Evolutionary conservation across 2,888 invertebrate species (phyloP).

Genomic region (Cephus nigrinus): DNA sequence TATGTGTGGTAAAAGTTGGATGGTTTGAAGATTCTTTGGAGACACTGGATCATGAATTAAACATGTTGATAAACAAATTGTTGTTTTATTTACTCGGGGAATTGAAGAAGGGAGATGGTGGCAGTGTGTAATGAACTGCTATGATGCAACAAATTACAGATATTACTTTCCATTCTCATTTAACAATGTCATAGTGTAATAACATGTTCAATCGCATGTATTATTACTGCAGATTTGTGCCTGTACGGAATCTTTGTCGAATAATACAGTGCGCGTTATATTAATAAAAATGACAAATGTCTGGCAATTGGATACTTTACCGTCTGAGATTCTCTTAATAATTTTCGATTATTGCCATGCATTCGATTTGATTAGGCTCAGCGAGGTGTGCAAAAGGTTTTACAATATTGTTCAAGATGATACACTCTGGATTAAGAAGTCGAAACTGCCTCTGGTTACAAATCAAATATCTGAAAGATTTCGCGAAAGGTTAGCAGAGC

Average conservation of each 20-base stretch:
- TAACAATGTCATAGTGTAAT: neutral
- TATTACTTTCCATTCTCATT: neutral
- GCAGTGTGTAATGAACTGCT: neutral
- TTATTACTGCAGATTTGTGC: neutral
- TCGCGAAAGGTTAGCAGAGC: slow-evolving; percentile 48
- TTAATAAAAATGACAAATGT: slow-evolving; percentile 48
- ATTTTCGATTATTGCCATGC: slow-evolving; percentile 70
- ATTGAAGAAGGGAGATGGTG: neutral
- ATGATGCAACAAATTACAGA: neutral
- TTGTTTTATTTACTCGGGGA: neutral
- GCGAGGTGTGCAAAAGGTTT: slow-evolving; percentile 67
- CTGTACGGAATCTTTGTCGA: neutral
- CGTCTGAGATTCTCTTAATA: slow-evolving; percentile 68
- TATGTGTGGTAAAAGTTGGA: neutral
- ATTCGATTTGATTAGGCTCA: slow-evolving; percentile 67
- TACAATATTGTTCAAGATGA: slow-evolving; percentile 65
- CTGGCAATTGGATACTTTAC: slow-evolving; percentile 57
- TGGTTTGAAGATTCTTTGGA: neutral
- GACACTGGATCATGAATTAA: neutral
- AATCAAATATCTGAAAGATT: slow-evolving; percentile 57
- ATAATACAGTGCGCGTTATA: neutral
- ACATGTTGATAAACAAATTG: neutral
- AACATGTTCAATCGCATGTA: neutral
- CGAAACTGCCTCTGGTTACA: slow-evolving; percentile 54
- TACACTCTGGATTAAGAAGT: slow-evolving; percentile 58